Percentiles rank a stretch among this genome's conserved stretches.
phyloP scores from a whole-genome alignment of 2,888 invertebrate genomes.

The Drosophila mayaguana region DNA sequence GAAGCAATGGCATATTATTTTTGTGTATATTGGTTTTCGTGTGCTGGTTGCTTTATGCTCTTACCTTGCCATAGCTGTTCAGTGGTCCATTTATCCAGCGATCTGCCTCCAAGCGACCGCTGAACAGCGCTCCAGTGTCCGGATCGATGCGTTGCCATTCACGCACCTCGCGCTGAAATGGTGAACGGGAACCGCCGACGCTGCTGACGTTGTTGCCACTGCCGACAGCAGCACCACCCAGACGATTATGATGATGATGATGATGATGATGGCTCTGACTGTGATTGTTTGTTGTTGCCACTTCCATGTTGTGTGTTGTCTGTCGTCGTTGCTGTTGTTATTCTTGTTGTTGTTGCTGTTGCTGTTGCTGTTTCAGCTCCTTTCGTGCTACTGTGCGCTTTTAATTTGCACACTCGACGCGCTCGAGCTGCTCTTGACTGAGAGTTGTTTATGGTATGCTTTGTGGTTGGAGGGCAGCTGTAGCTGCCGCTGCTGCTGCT shows the following conservation, averaged over 20 bases:
- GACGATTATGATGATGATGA: constrained; percentile 71
- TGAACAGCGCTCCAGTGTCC: constrained; percentile 85
- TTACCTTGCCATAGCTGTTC: constrained; percentile 85
- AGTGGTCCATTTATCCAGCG: constrained; percentile 85
- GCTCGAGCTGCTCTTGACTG: constrained; percentile 63
- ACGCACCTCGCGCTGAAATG: constrained; percentile 85
- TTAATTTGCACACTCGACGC: constrained; percentile 80
- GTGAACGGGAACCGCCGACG: constrained; percentile 79
- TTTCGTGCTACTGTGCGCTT: constrained; percentile 76
- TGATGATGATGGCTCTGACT: constrained; percentile 79
- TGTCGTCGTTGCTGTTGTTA: constrained; percentile 31
- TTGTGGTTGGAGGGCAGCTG: constrained; percentile 41
- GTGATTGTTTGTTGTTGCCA: constrained; percentile 82
- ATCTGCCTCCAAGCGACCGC: constrained; percentile 85
- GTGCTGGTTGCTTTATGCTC: constrained; percentile 32
- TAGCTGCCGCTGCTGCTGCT: constrained; percentile 38
- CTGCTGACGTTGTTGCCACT: constrained; percentile 11
- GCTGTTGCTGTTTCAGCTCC: constrained; percentile 43
- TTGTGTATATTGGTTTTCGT: constrained; percentile 12
- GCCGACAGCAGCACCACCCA: constrained; percentile 35
- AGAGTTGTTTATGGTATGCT: constrained; percentile 23
- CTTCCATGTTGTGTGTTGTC: constrained; percentile 69
- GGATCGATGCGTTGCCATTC: constrained; percentile 86
- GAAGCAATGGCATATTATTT: constrained; percentile 14
- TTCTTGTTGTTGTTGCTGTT: constrained; percentile 28